A percentile compares a stretch with the other conserved stretches of the same genome.
phyloP scores from a whole-genome alignment of 2,113 vertebrate genomes.

The Solea solea region DNA sequence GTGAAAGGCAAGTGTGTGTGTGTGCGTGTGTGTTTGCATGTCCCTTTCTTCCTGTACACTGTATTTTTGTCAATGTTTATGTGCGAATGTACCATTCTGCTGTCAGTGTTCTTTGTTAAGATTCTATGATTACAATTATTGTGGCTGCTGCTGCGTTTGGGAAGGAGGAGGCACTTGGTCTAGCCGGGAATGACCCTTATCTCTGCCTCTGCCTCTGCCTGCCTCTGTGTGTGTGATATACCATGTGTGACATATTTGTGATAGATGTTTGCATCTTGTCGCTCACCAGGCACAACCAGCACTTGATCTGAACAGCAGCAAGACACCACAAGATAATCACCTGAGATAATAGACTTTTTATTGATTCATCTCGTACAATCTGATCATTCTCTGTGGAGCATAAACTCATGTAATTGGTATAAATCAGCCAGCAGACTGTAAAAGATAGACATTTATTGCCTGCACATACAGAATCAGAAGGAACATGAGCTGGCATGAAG shows the following conservation, averaged over 20 bases:
- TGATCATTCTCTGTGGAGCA: constrained; percentile 66
- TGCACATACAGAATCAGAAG: constrained; percentile 41
- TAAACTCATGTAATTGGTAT: constrained; percentile 64
- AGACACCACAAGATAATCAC: constrained; percentile 63
- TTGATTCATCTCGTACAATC: constrained; percentile 74
- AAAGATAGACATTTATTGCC: constrained; percentile 66
- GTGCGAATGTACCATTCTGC: constrained; percentile 10
- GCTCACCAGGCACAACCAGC: constrained; percentile 10
- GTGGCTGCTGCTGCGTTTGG: constrained; percentile 57
- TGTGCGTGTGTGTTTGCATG: neutral
- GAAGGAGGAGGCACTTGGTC: constrained; percentile 30
- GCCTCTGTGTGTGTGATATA: neutral
- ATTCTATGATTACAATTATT: constrained; percentile 72
- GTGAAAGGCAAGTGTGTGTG: constrained; percentile 13
- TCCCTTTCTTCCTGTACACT: neutral
- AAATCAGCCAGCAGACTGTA: constrained; percentile 68
- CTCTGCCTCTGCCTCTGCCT: constrained; percentile 3
- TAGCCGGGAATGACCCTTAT: constrained; percentile 51
- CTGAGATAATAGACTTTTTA: constrained; percentile 77
- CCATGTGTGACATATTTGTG: neutral
- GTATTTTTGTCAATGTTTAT: neutral
- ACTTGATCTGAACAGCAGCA: constrained; percentile 41
- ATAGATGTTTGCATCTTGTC: neutral
- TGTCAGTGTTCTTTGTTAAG: constrained; percentile 67
- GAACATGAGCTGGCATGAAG: constrained; percentile 33